Conservation (phyloP, 1,140 invertebrate genomes). For the Dendroctonus valens region DNA sequence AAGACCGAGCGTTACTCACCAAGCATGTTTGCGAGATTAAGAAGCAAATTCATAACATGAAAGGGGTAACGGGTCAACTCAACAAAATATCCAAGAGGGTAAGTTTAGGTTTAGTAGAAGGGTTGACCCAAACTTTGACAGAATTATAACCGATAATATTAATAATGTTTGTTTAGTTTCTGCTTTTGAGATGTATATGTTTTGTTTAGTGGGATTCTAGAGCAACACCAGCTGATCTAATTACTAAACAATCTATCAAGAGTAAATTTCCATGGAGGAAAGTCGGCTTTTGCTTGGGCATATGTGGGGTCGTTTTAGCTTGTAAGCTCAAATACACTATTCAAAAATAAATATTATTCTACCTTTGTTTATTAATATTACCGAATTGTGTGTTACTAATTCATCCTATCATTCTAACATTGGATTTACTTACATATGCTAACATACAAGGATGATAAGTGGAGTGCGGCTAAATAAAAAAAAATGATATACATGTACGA, state of each 20-base stretch:
- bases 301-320: slow-evolving; percentile 5
- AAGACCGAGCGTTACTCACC: slow-evolving; percentile 14
- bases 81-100: slow-evolving; percentile 20
- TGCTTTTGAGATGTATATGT: background rate
- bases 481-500: no score
- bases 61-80: slow-evolving; percentile 19
- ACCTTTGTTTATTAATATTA: no score
- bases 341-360: background rate
- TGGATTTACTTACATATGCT: no score
- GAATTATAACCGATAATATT: no score
- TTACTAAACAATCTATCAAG: slow-evolving; percentile 35
- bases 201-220: slow-evolving; percentile 37
- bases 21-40: slow-evolving; percentile 24
- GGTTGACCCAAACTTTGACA: background rate
- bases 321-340: slow-evolving; percentile 9
- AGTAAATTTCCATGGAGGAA: slow-evolving; percentile 34
- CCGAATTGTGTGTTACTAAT: no score
- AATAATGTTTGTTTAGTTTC: background rate
- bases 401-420: no score
- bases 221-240: slow-evolving; percentile 36
- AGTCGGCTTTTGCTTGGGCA: slow-evolving; percentile 23
- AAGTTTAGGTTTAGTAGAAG: slow-evolving; percentile 3
- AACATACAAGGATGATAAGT: no score
- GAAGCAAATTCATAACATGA: slow-evolving; percentile 18
- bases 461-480: no score